Base-by-base conservation (phyloP, 2,797 vertebrate genomes). In the Leptoclinus maculatus region DNA sequence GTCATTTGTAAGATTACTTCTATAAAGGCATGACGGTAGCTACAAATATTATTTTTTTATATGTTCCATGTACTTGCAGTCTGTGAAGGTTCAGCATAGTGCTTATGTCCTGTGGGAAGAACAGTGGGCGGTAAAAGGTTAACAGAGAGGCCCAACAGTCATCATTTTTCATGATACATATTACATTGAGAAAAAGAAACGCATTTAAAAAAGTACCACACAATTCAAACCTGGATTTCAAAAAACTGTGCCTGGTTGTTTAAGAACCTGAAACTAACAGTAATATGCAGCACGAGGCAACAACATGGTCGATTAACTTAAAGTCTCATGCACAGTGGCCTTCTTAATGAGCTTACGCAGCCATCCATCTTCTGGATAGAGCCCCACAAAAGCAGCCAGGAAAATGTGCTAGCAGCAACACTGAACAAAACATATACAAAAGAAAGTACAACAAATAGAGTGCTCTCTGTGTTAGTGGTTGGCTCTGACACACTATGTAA, bases 321-420 rank as follows among this genome's bases (percentile, higher is more conserved):
- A 67, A 64, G 70, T 67, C 41, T 57, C 47, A n/a, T 38, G 73
- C 83, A 63, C 56, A 64, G 72, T 66, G 73, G 76, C 73, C 68
- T 56, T 71, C 64, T 59, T 82, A 86, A 86, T 82, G 86, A 84
- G 79, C 67, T 75, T 10, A 54, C 49, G 38, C 72, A 79, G 51
- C 56, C 82, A 84, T 82, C 82, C 67, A 68, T 86, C 73, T 80
- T 77, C 38, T 73, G 70, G 21, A 78, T 39, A 66, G 32, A 79
- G 25, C 19, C 16, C 38, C 57, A 82, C 68, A 70, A 75, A 78
- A 27, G 49, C 53, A 53, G 23, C 43, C 38, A 57, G 5, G 32
- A 25, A 36, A 66, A 70, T n/a, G 63, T 54, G 69, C 32, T 3
- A 27, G 32, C 53, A 75, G 29, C 66, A 59, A 66, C n/a, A 29